These are phyloP conservation scores for Myotis myotis DNA, from an alignment of 2,797 vertebrate genomes.

Conservation along the genomic window DNA sequence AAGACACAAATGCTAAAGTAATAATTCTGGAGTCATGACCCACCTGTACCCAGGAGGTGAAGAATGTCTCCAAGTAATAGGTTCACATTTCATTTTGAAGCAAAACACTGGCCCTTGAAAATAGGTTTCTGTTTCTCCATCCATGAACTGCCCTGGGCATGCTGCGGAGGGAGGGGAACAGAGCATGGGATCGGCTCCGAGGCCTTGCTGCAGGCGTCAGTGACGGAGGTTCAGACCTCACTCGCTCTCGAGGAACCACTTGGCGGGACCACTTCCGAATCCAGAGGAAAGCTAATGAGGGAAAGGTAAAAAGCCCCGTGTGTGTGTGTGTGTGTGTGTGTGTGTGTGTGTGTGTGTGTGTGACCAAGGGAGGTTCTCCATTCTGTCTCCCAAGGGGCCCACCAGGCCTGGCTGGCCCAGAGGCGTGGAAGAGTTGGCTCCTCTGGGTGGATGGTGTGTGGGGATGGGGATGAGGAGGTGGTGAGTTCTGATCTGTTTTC, in stretches of 20 bases:
- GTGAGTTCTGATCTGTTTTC: neutral
- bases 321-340: too few relatives aligned
- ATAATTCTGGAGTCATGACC: neutral
- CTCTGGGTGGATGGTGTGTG: rapidly evolving
- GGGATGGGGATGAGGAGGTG: too few relatives aligned
- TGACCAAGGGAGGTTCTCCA: neutral
- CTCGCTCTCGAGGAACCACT: neutral
- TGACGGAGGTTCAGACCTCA: neutral
- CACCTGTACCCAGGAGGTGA: neutral
- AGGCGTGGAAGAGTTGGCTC: neutral
- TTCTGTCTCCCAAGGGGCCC: neutral
- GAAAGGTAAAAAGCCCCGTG: neutral
- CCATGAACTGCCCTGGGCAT: neutral
- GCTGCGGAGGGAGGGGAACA: neutral
- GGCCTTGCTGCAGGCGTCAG: neutral
- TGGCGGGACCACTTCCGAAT: neutral
- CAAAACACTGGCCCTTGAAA: neutral
- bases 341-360: neutral
- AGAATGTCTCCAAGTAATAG: neutral
- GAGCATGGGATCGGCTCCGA: neutral
- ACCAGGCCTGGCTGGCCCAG: too few relatives aligned
- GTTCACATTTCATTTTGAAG: neutral
- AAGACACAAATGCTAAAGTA: neutral
- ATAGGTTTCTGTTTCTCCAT: neutral
- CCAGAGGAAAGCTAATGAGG: neutral